Evolutionary conservation across 2,888 invertebrate species (phyloP), one percentile per base, ranked within the genome.

Genomic region (Schizaphis graminum): DNA sequence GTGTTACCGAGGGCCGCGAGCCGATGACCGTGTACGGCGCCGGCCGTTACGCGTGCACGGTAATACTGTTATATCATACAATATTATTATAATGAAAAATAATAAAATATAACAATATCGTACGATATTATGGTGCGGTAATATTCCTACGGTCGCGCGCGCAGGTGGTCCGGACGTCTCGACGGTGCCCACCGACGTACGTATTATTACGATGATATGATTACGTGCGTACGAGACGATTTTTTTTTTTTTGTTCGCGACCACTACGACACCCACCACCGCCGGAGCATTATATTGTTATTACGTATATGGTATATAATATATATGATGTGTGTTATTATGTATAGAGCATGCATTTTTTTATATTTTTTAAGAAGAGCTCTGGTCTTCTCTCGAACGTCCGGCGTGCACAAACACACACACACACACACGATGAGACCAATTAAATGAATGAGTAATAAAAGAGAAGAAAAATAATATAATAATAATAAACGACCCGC

Each of bases 151-250:
- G 57, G 61, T 61, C 90, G 41, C 56, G 49, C 93, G 49, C 93
- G 93, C 93, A 93, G 93, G 93, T 93, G 93, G 93, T 93, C 93
- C 90, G 89, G 92, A 91, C 93, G 85, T 57, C 91, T 57, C 91
- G 92, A 87, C 67, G 89, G 77, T 89, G 89, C 89, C 93, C 56
- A 56, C 56, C 93, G 89, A 47, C 67, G 61, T 53, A 41, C 28
- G 44, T 41, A 85, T 28, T 53, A 53, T 26, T 53, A 91, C 53
- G 47, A 77, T 44, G 21, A 91, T 91, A 91, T 24, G 77, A 57
- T 91, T 47, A 77, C 41, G 91, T 56, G 44, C 35, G 57, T 57
- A 28, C 44, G 35, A 77, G 77, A n/a, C 26, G 41, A 47, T 5
- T 61, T 44, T 67, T 85, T 85, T 86, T 88, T 77, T 89, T 89